These are phyloP conservation scores for Ctenicera cuprea DNA, from an alignment of 2,888 invertebrate genomes.

Conservation along the genomic window DNA sequence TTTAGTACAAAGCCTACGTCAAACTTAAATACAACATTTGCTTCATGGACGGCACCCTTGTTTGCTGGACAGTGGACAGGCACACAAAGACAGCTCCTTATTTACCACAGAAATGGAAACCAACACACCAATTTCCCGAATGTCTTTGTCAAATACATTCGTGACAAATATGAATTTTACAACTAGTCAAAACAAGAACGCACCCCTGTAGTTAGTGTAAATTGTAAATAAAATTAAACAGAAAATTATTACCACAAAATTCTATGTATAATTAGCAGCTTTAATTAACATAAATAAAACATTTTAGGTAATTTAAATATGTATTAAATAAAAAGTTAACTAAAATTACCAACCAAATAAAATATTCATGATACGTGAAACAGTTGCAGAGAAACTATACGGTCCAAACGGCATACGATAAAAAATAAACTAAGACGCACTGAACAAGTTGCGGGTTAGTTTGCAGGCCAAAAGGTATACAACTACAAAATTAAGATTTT, in stretches of 20 bases:
- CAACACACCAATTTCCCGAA: conserved; percentile 32
- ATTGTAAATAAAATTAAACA: conserved; percentile 2
- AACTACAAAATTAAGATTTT: too few relatives aligned
- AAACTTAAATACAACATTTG: conserved; percentile 4
- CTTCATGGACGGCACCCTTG: not conserved
- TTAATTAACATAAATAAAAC: too few relatives aligned
- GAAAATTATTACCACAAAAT: not conserved
- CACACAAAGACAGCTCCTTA: conserved; percentile 18
- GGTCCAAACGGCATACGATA: too few relatives aligned
- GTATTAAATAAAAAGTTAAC: too few relatives aligned
- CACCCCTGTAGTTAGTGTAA: not conserved
- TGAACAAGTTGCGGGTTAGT: too few relatives aligned
- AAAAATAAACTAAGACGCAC: too few relatives aligned
- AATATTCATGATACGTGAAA: too few relatives aligned
- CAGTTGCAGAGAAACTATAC: too few relatives aligned
- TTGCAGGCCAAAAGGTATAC: too few relatives aligned
- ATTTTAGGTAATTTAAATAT: too few relatives aligned
- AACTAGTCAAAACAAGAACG: conserved; percentile 7
- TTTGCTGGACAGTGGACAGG: conserved; percentile 23
- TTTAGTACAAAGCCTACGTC: not conserved
- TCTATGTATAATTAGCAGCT: too few relatives aligned
- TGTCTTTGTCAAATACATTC: conserved; percentile 26
- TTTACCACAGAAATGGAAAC: conserved; percentile 32
- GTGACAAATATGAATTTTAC: conserved; percentile 31
- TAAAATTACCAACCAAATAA: too few relatives aligned